phyloP scores from a whole-genome alignment of 2,888 invertebrate genomes.

The Balanococcus diminutus region DNA sequence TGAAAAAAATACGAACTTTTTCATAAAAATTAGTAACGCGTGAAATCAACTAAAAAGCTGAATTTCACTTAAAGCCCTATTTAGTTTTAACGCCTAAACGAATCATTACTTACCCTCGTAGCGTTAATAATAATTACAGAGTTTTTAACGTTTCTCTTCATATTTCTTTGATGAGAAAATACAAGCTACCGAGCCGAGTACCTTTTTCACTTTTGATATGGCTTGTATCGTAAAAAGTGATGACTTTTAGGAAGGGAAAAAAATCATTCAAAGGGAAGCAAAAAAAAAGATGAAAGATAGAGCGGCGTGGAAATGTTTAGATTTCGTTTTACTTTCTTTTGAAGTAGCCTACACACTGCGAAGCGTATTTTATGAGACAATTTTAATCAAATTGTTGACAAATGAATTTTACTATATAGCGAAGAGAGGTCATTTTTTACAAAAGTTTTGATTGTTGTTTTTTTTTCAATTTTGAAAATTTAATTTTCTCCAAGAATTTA shows the following conservation, averaged over 20 bases:
- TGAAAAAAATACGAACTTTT: background rate
- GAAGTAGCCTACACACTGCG: no score
- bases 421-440: no score
- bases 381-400: no score
- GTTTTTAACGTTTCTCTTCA: slow-evolving; percentile 8
- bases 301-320: background rate
- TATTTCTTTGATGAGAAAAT: background rate
- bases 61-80: slow-evolving; percentile 17
- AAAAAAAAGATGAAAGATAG: background rate
- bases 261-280: background rate
- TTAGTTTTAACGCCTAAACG: slow-evolving; percentile 29
- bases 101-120: slow-evolving; percentile 24
- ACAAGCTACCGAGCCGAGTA: background rate
- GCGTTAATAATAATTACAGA: slow-evolving; percentile 5
- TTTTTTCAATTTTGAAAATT: no score
- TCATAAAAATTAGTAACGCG: slow-evolving; percentile 3
- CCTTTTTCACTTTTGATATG: slow-evolving; percentile 17
- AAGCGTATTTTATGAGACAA: no score
- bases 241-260: background rate
- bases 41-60: slow-evolving; percentile 31
- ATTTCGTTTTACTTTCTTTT: background rate
- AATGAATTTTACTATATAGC: no score
- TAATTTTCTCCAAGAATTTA: no score
- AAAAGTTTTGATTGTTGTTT: no score
- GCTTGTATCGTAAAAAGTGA: background rate